Evolutionary conservation across 1,140 invertebrate species (phyloP).

Genomic region (Saxidomus purpurata): DNA sequence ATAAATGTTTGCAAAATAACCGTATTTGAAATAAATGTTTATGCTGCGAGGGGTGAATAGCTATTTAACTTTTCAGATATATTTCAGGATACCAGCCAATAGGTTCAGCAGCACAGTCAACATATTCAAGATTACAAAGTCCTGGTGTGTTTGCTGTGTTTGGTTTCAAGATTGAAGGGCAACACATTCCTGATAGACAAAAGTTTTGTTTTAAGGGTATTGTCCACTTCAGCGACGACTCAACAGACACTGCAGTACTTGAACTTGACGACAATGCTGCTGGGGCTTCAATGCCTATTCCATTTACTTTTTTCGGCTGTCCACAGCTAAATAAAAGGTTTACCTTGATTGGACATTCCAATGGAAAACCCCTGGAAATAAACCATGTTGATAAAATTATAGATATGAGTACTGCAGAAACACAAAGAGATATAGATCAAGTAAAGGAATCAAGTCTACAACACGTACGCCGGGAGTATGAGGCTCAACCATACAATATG

Average conservation of each 20-base stretch:
- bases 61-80: too few relatives aligned
- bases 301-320: background rate
- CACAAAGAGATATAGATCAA: slow-evolving; percentile 10
- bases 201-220: slow-evolving; percentile 7
- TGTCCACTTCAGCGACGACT: background rate
- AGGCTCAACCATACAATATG: background rate
- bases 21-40: too few relatives aligned
- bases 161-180: background rate
- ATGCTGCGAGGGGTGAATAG: too few relatives aligned
- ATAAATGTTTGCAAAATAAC: too few relatives aligned
- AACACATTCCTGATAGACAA: background rate
- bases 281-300: background rate
- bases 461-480: background rate
- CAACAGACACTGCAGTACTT: slow-evolving; percentile 14
- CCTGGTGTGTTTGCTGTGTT: background rate
- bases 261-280: background rate
- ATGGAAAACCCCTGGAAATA: background rate
- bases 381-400: background rate
- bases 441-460: background rate
- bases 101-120: background rate
- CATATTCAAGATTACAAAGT: background rate
- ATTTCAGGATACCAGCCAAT: slow-evolving; percentile 20
- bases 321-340: background rate
- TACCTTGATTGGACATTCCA: background rate
- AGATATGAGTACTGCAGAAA: background rate